Evolutionary conservation across 2,797 vertebrate species (phyloP).

Genomic region (Thamnophis elegans): DNA sequence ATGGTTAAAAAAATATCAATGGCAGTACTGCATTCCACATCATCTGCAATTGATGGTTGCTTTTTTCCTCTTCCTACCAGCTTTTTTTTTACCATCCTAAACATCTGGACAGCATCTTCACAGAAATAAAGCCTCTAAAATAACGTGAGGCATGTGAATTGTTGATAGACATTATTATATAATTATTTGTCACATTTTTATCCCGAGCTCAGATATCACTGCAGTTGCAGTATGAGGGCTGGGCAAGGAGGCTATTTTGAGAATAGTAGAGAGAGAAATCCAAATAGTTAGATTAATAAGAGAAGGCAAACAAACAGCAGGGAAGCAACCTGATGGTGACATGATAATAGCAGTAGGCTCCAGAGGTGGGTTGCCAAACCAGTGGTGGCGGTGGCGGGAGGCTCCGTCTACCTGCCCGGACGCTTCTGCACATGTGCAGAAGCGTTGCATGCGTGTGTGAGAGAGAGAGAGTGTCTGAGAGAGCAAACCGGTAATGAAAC

Average conservation of each 20-base stretch:
- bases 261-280: not conserved
- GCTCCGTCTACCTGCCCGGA: no score
- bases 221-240: not conserved
- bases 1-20: not conserved
- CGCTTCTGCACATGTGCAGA: no score
- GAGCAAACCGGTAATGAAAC: no score
- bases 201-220: not conserved
- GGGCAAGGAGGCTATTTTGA: not conserved
- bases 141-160: not conserved
- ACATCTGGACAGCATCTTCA: no score
- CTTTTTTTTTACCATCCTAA: not conserved
- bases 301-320: not conserved
- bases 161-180: not conserved
- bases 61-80: not conserved
- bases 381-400: no score
- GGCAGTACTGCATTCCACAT: not conserved
- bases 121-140: not conserved
- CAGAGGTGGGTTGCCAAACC: no score
- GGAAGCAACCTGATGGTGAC: not conserved
- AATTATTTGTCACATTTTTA: not conserved
- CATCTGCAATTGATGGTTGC: not conserved
- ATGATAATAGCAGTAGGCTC: not conserved
- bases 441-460: no score
- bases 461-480: no score
- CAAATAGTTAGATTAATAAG: not conserved